These are phyloP conservation scores for Gerosis bhagava DNA, from an alignment of 2,888 invertebrate species.

Conservation along the genomic window DNA sequence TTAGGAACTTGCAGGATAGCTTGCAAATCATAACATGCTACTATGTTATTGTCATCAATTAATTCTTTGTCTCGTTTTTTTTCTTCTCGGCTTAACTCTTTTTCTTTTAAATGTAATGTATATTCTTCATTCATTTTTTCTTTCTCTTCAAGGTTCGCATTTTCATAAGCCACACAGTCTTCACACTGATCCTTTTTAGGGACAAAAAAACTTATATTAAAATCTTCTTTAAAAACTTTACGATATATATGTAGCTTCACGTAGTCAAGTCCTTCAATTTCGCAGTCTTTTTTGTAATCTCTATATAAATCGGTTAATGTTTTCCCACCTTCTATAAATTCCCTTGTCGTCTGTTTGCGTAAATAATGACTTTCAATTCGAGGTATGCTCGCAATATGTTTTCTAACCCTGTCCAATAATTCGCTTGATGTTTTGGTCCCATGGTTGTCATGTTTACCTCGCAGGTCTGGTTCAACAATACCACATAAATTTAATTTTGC, in stretches of 20 bases:
- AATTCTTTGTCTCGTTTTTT: not conserved
- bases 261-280: not conserved
- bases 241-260: not conserved
- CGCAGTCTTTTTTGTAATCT: not conserved
- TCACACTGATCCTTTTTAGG: not conserved
- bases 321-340: slow-evolving; percentile 3
- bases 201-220: not conserved
- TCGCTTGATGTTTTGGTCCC: not conserved
- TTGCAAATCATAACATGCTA: slow-evolving; percentile 39
- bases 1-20: slow-evolving; percentile 44
- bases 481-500: not conserved
- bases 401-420: too few species aligned
- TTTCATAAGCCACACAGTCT: not conserved
- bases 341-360: slow-evolving; percentile 4
- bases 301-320: not conserved
- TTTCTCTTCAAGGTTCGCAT: not conserved
- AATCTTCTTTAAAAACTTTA: not conserved
- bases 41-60: not conserved
- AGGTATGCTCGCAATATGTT: slow-evolving; percentile 12
- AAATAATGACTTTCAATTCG: slow-evolving; percentile 8
- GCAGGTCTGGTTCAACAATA: not conserved
- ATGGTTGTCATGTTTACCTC: not conserved
- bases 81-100: not conserved
- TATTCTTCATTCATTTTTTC: not conserved
- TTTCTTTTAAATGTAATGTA: not conserved